Conservation (phyloP, 2,113 vertebrate species). For the Hyaena hyaena region DNA sequence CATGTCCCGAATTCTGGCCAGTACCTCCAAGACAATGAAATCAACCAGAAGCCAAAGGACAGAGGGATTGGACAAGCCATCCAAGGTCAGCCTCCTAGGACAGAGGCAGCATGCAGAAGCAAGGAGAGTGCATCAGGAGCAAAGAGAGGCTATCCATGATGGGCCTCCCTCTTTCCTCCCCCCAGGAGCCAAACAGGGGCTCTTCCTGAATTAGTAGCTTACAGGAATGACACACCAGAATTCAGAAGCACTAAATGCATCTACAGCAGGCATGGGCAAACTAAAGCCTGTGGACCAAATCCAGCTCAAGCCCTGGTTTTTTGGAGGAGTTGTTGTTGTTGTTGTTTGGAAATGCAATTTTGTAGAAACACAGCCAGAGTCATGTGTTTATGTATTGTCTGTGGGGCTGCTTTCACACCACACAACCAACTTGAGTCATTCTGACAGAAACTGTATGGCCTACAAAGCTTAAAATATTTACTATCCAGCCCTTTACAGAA, state of each 20-base stretch:
- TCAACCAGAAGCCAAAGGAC: neutral
- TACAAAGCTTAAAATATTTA: slow-evolving; percentile 10
- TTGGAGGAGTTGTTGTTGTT: no score
- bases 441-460: neutral
- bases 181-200: neutral
- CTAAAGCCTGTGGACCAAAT: neutral
- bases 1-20: neutral
- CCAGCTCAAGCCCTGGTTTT: neutral
- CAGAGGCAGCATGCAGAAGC: neutral
- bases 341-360: neutral
- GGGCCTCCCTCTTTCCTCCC: neutral
- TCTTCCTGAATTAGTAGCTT: neutral
- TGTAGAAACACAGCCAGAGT: neutral
- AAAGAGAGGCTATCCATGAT: neutral
- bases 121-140: neutral
- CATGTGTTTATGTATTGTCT: neutral
- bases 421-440: neutral
- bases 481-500: neutral
- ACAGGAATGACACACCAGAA: neutral
- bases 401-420: neutral
- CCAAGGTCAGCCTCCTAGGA: neutral
- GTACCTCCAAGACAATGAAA: neutral
- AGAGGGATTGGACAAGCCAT: neutral
- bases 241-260: neutral
- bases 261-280: neutral